Percentiles rank a stretch among this genome's conserved stretches.
phyloP scores from a whole-genome alignment of 2,888 invertebrate species.

The Coleophora flavipennella region DNA sequence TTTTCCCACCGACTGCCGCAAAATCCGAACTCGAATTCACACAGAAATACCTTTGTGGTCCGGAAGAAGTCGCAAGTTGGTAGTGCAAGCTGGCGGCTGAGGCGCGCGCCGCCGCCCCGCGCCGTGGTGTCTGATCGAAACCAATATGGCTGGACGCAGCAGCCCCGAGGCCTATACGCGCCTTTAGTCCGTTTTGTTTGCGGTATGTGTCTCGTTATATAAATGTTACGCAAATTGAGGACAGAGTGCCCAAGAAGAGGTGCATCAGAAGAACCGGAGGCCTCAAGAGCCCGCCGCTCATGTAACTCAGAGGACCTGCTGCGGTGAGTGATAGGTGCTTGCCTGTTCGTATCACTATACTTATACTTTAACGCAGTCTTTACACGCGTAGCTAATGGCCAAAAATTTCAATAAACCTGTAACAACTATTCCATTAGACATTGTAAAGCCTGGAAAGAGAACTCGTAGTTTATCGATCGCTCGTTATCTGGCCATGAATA shows the following conservation, averaged over 20 bases:
- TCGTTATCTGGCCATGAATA: slow-evolving; percentile 36
- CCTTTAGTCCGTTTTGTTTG: slow-evolving; percentile 34
- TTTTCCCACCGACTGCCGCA: slow-evolving; percentile 53
- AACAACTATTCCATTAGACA: no score
- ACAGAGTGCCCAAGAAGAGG: slow-evolving; percentile 46
- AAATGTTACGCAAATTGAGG: slow-evolving; percentile 66
- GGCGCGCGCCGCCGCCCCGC: slow-evolving; percentile 18
- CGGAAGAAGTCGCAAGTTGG: not conserved
- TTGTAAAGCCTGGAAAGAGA: no score
- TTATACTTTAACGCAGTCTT: not conserved
- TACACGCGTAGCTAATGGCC: not conserved
- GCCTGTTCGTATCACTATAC: not conserved
- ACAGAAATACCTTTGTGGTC: slow-evolving; percentile 21
- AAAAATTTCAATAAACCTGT: no score
- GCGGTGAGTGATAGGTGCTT: slow-evolving; percentile 38
- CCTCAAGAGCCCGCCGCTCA: slow-evolving; percentile 34
- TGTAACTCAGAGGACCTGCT: slow-evolving; percentile 42
- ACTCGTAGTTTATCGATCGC: slow-evolving; percentile 44
- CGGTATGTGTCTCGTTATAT: slow-evolving; percentile 56
- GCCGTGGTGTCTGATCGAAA: slow-evolving; percentile 25
- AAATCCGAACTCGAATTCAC: slow-evolving; percentile 36
- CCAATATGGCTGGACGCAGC: slow-evolving; percentile 57
- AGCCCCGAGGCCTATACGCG: slow-evolving; percentile 34
- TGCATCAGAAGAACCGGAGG: slow-evolving; percentile 40
- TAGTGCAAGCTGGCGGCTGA: not conserved